phyloP scores from a whole-genome alignment of 2,797 vertebrate genomes.

The Enteromius radiatus region DNA sequence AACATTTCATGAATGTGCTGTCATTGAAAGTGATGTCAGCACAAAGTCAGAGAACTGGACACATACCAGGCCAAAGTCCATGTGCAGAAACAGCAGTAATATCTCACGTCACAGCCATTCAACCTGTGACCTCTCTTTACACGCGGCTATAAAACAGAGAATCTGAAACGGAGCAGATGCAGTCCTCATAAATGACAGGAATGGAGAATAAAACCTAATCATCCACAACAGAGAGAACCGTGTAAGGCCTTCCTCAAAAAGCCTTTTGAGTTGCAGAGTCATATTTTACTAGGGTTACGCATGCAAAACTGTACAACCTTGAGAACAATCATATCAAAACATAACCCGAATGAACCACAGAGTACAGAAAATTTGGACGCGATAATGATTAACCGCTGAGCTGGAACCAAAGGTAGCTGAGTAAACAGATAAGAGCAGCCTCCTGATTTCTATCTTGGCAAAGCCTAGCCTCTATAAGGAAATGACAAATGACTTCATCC shows the following conservation, averaged over 20 bases:
- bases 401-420: conserved; percentile 5
- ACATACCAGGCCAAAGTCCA: conserved; percentile 26
- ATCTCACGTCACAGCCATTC: conserved; percentile 37
- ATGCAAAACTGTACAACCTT: not conserved
- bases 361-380: conserved; percentile 12
- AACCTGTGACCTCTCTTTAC: conserved; percentile 36
- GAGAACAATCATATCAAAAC: not conserved
- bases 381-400: conserved; percentile 55
- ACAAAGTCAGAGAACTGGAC: conserved; percentile 27
- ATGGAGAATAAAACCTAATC: not conserved
- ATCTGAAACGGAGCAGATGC: conserved; percentile 12
- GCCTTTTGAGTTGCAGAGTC: not conserved
- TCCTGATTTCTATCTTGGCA: conserved; percentile 12
- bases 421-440: conserved; percentile 32
- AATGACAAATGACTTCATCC: not conserved
- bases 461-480: not conserved
- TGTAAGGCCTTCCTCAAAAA: not conserved
- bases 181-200: not conserved
- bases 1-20: conserved; percentile 32
- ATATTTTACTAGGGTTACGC: not conserved
- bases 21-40: conserved; percentile 35
- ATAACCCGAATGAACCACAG: not conserved
- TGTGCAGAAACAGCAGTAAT: conserved; percentile 39
- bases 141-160: conserved; percentile 20
- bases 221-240: not conserved